Evolutionary conservation across 1,140 invertebrate genomes (phyloP).

Genomic region (Pissodes strobi): DNA sequence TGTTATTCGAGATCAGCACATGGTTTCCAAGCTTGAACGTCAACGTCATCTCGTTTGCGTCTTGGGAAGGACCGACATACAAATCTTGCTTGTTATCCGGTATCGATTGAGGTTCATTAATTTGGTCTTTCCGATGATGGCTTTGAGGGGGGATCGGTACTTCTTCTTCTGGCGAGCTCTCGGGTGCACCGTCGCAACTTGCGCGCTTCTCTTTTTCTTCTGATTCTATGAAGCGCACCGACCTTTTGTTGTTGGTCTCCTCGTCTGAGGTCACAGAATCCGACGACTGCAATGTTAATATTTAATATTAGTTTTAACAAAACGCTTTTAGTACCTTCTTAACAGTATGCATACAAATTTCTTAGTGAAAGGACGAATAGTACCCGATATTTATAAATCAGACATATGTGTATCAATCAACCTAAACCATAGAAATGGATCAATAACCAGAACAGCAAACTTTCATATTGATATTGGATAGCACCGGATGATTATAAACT

Average conservation of each 20-base stretch:
- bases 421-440: too few relatives aligned
- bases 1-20: conserved; percentile 62
- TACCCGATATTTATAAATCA: too few relatives aligned
- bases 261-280: conserved; percentile 57
- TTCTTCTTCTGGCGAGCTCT: conserved; percentile 40
- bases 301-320: background rate
- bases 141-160: background rate
- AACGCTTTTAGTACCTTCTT: conserved; percentile 35
- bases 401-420: too few relatives aligned
- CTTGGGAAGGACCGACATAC: conserved; percentile 40
- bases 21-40: conserved; percentile 65
- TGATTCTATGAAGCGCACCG: conserved; percentile 60
- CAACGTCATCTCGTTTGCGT: conserved; percentile 60
- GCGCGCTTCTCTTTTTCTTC: conserved; percentile 42
- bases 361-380: too few relatives aligned
- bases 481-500: too few relatives aligned
- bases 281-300: conserved; percentile 37
- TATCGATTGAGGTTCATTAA: background rate
- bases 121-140: background rate
- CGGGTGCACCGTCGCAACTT: conserved; percentile 44
- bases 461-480: too few relatives aligned
- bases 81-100: conserved; percentile 6
- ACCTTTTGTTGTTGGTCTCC: conserved; percentile 57
- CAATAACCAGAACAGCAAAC: too few relatives aligned
- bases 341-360: too few relatives aligned